These are phyloP conservation scores for Sogatella furcifera DNA, from an alignment of 1,140 invertebrate genomes.

Conservation along the genomic window DNA sequence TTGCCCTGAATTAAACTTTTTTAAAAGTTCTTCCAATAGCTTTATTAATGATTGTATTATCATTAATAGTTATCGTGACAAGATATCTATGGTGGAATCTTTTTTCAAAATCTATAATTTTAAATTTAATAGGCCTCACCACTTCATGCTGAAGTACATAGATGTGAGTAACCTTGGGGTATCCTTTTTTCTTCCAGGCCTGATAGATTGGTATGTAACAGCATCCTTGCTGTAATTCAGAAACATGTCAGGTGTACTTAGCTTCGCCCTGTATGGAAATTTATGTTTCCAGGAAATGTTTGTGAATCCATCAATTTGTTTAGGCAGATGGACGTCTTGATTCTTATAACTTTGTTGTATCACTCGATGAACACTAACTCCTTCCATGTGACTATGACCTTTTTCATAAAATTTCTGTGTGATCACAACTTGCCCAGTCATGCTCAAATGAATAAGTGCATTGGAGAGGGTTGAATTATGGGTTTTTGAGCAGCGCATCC, in stretches of 20 bases:
- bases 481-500: slow-evolving; percentile 22
- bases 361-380: slow-evolving; percentile 29
- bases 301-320: slow-evolving; percentile 17
- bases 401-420: slow-evolving; percentile 6
- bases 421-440: slow-evolving; percentile 22
- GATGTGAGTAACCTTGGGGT: slow-evolving; percentile 13
- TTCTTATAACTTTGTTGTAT: slow-evolving; percentile 25
- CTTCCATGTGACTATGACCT: slow-evolving; percentile 35
- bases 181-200: slow-evolving; percentile 7
- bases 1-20: too few relatives aligned
- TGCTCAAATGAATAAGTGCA: slow-evolving; percentile 14
- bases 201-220: slow-evolving; percentile 9
- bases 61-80: too few relatives aligned
- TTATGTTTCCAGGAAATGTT: slow-evolving; percentile 16
- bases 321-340: slow-evolving; percentile 5
- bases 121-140: slow-evolving; percentile 17
- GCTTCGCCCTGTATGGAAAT: slow-evolving; percentile 7
- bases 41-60: too few relatives aligned
- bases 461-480: neutral
- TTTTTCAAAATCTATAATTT: too few relatives aligned
- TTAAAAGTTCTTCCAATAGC: too few relatives aligned
- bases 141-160: slow-evolving; percentile 17
- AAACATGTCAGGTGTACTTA: slow-evolving; percentile 8
- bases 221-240: slow-evolving; percentile 8
- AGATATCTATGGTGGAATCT: too few relatives aligned